Conservation (phyloP, 2,797 vertebrate genomes). For the Pseudochromis fuscus region DNA sequence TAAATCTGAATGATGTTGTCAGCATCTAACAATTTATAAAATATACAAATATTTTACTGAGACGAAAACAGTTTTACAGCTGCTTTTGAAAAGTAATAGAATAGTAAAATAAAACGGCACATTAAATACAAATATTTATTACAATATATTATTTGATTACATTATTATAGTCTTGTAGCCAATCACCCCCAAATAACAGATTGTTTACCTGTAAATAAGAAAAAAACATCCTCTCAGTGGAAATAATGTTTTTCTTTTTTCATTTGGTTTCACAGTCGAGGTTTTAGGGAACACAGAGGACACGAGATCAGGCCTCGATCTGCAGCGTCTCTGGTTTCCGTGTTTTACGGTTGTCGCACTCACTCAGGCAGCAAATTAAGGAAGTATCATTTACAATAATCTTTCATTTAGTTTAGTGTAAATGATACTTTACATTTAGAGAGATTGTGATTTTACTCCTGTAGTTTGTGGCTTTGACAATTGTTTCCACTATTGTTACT, state of each 20-base stretch:
- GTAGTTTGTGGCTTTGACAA: too few species aligned
- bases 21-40: background rate
- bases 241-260: background rate
- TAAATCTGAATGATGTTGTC: background rate
- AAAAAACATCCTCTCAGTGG: background rate
- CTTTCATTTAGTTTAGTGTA: too few species aligned
- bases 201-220: background rate
- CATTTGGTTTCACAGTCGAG: background rate
- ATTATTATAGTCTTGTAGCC: background rate
- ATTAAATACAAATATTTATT: background rate
- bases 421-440: too few species aligned
- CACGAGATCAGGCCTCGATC: too few species aligned
- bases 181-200: too few species aligned
- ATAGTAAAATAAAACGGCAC: background rate
- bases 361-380: background rate
- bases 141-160: background rate
- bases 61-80: background rate
- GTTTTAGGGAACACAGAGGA: background rate
- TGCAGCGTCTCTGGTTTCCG: background rate
- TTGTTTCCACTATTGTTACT: too few species aligned
- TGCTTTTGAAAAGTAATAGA: background rate
- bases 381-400: background rate
- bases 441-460: too few species aligned
- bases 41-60: background rate
- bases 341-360: background rate